Conservation (phyloP, 2,888 invertebrate species). For the Chelonus formosanus region DNA sequence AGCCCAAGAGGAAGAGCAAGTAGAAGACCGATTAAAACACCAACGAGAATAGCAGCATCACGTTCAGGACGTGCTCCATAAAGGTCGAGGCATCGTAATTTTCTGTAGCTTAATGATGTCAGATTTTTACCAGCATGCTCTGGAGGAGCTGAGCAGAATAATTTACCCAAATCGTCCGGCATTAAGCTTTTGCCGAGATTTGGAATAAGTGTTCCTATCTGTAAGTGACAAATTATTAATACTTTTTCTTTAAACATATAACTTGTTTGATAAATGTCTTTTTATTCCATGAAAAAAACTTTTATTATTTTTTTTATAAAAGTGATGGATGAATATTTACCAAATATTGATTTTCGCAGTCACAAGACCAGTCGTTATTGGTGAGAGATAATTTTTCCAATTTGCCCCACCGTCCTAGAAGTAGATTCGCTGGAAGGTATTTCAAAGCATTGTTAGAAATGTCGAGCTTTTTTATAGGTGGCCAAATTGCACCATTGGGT, state of each 20-base stretch:
- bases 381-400: slow-evolving; percentile 74
- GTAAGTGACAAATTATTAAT: slow-evolving; percentile 39
- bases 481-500: slow-evolving; percentile 69
- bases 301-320: not conserved
- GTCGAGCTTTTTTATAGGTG: slow-evolving; percentile 74
- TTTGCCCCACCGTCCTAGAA: slow-evolving; percentile 76
- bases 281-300: not conserved
- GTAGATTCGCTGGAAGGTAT: slow-evolving; percentile 70
- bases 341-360: slow-evolving; percentile 82
- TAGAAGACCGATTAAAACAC: slow-evolving; percentile 74
- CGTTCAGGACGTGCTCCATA: slow-evolving; percentile 73
- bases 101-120: slow-evolving; percentile 68
- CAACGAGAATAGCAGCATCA: slow-evolving; percentile 76
- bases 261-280: slow-evolving; percentile 4
- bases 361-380: slow-evolving; percentile 81
- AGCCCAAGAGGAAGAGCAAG: slow-evolving; percentile 75
- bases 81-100: slow-evolving; percentile 75
- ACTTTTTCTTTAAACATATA: too few relatives aligned
- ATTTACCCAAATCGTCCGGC: slow-evolving; percentile 40
- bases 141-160: slow-evolving; percentile 73
- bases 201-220: slow-evolving; percentile 53
- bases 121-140: slow-evolving; percentile 73
- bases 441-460: slow-evolving; percentile 77
- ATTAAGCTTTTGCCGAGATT: slow-evolving; percentile 47
- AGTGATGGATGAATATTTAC: slow-evolving; percentile 59